Conservation (phyloP, 2,888 invertebrate species). For the Amphimallon solstitiale region DNA sequence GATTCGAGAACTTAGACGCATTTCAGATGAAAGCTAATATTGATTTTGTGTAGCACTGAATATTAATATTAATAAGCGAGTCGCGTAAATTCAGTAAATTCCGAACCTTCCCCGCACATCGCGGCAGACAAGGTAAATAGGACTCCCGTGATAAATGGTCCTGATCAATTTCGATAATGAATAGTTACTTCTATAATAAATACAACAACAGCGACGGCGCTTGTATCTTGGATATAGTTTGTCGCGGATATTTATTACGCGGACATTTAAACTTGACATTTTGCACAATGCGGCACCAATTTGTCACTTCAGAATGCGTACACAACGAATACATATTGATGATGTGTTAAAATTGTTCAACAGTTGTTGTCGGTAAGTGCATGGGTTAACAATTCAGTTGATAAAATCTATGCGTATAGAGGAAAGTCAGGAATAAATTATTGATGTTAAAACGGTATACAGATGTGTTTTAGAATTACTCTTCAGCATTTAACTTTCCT, state of each 20-base stretch:
- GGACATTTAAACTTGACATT: conserved; percentile 21
- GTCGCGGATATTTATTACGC: background rate
- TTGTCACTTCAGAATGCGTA: background rate
- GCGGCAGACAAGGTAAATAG: conserved; percentile 5
- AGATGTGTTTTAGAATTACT: too few relatives aligned
- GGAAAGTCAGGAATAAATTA: too few relatives aligned
- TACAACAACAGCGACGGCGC: too few relatives aligned
- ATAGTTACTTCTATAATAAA: conserved; percentile 20
- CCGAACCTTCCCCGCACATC: background rate
- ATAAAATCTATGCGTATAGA: background rate
- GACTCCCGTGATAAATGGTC: conserved; percentile 5
- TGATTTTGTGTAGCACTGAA: background rate
- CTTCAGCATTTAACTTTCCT: too few relatives aligned
- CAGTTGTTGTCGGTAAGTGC: background rate
- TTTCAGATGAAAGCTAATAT: background rate
- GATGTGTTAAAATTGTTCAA: background rate
- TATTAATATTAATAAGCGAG: conserved; percentile 5
- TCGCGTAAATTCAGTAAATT: conserved; percentile 3
- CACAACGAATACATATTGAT: background rate
- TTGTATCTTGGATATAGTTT: background rate
- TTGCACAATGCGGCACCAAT: conserved; percentile 3
- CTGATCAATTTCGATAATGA: conserved; percentile 20
- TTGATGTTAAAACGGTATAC: too few relatives aligned
- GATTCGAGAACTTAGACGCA: too few relatives aligned
- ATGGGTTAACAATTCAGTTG: background rate